Conservation (phyloP, 2,888 invertebrate species). For the Atrina japonica region DNA sequence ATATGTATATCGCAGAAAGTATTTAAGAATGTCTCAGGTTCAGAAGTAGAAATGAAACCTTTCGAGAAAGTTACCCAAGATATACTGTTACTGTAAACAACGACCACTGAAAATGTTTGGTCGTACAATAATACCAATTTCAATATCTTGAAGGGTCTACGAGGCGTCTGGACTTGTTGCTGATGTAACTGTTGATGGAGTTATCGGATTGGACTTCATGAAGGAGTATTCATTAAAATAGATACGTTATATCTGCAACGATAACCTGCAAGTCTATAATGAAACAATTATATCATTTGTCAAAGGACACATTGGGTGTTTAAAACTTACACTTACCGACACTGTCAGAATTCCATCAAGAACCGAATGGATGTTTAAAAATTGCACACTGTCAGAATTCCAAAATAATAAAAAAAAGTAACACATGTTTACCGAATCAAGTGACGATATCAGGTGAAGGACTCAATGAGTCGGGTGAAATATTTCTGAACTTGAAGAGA, state of each 20-base stretch:
- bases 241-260: no score
- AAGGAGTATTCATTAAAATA: no score
- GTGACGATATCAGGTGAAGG: background rate
- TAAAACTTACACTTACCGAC: background rate
- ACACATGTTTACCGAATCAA: slow-evolving; percentile 2
- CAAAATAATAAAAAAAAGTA: background rate
- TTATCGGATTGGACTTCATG: no score
- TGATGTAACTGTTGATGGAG: no score
- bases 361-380: no score
- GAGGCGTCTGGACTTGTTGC: background rate
- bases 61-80: background rate
- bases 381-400: no score
- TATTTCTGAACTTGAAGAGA: background rate
- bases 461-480: background rate
- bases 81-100: background rate
- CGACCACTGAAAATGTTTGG: background rate
- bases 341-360: slow-evolving; percentile 3
- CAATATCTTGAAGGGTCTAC: background rate
- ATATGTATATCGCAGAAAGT: background rate
- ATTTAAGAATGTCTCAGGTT: background rate
- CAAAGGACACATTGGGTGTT: background rate
- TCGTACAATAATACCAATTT: background rate
- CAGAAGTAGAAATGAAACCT: background rate
- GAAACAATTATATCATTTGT: background rate
- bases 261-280: no score